Evolutionary conservation across 2,888 invertebrate genomes (phyloP).

Genomic region (Lycocerus yunnanus): DNA sequence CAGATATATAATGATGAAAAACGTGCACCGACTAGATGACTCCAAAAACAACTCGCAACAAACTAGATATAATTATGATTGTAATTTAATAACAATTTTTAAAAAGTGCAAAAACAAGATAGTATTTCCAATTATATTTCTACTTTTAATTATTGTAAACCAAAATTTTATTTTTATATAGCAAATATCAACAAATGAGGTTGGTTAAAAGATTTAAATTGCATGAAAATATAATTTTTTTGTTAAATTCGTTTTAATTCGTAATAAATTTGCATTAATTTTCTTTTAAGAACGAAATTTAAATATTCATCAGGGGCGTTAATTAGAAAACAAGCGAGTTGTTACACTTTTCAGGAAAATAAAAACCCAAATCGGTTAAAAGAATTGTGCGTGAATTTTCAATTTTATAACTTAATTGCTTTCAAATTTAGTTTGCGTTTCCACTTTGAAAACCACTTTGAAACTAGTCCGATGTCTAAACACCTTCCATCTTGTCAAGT

Average conservation of each 20-base stretch:
- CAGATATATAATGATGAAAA: too few species aligned
- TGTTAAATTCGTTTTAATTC: background rate
- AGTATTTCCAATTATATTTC: too few species aligned
- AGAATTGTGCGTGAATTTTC: background rate
- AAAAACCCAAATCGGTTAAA: background rate
- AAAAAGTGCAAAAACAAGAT: too few species aligned
- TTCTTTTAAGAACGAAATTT: background rate
- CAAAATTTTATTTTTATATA: background rate
- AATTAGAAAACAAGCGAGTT: background rate
- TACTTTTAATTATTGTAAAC: too few species aligned
- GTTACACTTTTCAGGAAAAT: background rate
- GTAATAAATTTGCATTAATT: background rate
- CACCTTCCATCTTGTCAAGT: conserved; percentile 1
- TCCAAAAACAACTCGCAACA: too few species aligned
- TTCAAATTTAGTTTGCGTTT: background rate
- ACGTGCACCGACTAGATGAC: too few species aligned
- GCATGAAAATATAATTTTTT: background rate
- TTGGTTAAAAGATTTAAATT: background rate
- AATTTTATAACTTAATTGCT: background rate
- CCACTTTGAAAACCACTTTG: background rate
- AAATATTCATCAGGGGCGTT: background rate
- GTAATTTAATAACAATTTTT: too few species aligned
- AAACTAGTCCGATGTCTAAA: background rate
- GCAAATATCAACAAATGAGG: background rate
- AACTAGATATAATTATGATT: too few species aligned